Base-by-base conservation (phyloP, 1,140 invertebrate genomes). In the Drosophila ercepeae region DNA sequence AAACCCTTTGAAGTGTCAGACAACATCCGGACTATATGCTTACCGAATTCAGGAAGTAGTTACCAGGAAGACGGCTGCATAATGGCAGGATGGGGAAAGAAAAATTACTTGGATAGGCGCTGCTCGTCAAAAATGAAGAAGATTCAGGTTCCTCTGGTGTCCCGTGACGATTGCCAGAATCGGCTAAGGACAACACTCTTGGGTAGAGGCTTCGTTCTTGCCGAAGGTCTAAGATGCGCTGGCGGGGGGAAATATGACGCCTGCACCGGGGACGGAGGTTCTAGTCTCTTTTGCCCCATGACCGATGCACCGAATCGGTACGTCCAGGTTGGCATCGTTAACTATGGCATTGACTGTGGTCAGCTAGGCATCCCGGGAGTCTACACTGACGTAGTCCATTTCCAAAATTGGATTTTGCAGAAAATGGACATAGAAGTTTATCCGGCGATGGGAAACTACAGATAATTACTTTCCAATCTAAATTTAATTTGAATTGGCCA, bases 21-120 rank as follows among this genome's bases (percentile, higher is more conserved):
- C 7, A 93, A 95, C 79, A 93, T 96, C 46, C 93, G 93, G 71
- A 92, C 93, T n/a, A 91, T 95, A 13, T 96, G 95, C 78, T 75
- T 93, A 25, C 92, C 92, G 23, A 36, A 78, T 8, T 27, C 27
- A 93, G 55, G 0, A 36, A 23, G 3, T 6, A 13, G n/a, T 1
- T 74, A 93, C 8, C 41, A 21, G 93, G 11, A 90, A 91, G 27
- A 78, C 86, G 18, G 89, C 91, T 97, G 97, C 83, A 93, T 94
- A 44, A 95, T 95, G n/a, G 96, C 94, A 59, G 96, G 96, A 5
- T 97, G 96, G 96, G 96, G 96, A 16, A 96, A 95, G 86, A 92
- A 94, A 61, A 76, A 95, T 63, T 94, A 94, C 94, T 90, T 92
- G 27, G 86, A 92, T 55, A 93, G 93, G 1, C 81, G 91, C 0